A percentile compares a stretch with the other conserved stretches of the same genome.
These are phyloP conservation scores for Cryptosula pallasiana DNA, from an alignment of 2,888 invertebrate species.

Conservation along the genomic window DNA sequence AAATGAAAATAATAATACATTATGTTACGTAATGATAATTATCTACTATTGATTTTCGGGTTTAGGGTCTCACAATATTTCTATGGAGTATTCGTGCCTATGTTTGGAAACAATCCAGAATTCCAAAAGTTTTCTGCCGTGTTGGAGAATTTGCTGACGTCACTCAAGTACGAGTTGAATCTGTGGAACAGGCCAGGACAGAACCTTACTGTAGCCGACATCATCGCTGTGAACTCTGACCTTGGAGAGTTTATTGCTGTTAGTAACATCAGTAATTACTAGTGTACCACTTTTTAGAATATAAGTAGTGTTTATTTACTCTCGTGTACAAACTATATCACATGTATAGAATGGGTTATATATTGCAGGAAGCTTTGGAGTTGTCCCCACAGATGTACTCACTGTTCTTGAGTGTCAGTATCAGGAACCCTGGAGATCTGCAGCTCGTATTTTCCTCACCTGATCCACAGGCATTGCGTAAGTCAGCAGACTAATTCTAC, in stretches of 20 bases:
- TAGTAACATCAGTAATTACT: too few species aligned
- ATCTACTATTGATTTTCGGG: too few species aligned
- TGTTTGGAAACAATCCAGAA: slow-evolving; percentile 23
- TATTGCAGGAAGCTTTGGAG: slow-evolving; percentile 28
- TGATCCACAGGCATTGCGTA: slow-evolving; percentile 20
- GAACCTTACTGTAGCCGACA: slow-evolving; percentile 30
- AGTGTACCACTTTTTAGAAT: too few species aligned
- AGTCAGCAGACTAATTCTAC: not conserved
- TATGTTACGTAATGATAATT: too few species aligned
- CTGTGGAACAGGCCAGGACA: slow-evolving; percentile 27
- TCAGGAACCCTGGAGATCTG: slow-evolving; percentile 30
- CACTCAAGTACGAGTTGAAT: slow-evolving; percentile 30
- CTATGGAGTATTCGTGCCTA: slow-evolving; percentile 12
- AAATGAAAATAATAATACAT: too few species aligned
- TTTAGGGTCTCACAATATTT: not conserved
- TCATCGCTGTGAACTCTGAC: slow-evolving; percentile 29
- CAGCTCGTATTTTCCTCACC: slow-evolving; percentile 27
- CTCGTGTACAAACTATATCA: too few species aligned
- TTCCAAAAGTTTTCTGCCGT: slow-evolving; percentile 21
- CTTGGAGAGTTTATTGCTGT: slow-evolving; percentile 29
- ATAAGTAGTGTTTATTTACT: too few species aligned
- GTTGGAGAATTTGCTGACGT: slow-evolving; percentile 29
- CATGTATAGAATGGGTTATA: too few species aligned
- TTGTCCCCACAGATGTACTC: slow-evolving; percentile 30
- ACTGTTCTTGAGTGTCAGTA: slow-evolving; percentile 29